Evolutionary conservation across 2,113 vertebrate species (phyloP).

Genomic region (Bubo blakistoni): DNA sequence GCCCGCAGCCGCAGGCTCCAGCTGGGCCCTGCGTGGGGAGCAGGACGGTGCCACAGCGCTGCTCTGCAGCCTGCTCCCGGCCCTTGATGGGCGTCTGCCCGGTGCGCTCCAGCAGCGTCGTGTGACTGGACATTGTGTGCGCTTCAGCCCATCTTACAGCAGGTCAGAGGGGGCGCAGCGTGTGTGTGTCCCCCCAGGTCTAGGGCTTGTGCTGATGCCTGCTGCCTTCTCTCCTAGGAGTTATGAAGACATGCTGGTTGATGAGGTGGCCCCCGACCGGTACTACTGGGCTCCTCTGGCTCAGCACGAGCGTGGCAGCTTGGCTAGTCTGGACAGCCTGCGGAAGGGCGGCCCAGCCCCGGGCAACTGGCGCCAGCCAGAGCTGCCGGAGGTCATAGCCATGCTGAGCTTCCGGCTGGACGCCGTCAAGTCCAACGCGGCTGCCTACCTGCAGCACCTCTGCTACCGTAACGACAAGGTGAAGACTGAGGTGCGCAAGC

Average conservation of each 20-base stretch:
- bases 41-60: accelerated
- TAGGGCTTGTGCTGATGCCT: accelerated
- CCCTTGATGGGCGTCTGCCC: accelerated
- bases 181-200: too few relatives aligned
- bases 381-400: constrained; percentile 93
- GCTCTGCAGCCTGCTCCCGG: not conserved
- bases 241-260: constrained; percentile 91
- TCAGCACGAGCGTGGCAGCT: constrained; percentile 88
- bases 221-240: constrained; percentile 66
- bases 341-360: constrained; percentile 80
- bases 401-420: constrained; percentile 95
- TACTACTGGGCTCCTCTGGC: constrained; percentile 92
- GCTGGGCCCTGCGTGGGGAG: not conserved
- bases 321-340: constrained; percentile 93
- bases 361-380: constrained; percentile 86
- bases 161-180: not conserved
- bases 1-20: accelerated
- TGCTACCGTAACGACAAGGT: constrained; percentile 96
- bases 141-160: not conserved
- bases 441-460: constrained; percentile 92
- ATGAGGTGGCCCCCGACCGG: constrained; percentile 84
- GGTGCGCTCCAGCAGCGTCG: accelerated
- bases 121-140: not conserved
- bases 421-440: constrained; percentile 91
- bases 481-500: constrained; percentile 90